A percentile compares a stretch with the other conserved stretches of the same genome.
These are phyloP conservation scores for Holacanthus passer DNA, from an alignment of 2,113 vertebrate genomes.

Conservation along the genomic window DNA sequence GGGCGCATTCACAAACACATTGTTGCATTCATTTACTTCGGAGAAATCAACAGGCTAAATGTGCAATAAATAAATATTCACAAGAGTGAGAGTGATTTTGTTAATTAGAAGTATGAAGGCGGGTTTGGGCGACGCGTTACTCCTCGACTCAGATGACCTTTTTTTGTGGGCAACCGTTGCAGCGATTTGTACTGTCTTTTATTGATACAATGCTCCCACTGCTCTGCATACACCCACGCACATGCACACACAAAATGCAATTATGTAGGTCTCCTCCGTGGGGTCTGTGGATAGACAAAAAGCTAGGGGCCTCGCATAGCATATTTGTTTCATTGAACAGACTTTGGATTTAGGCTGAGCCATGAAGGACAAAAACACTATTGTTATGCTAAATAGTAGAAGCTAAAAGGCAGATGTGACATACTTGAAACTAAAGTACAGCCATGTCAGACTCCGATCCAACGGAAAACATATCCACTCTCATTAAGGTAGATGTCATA, in stretches of 20 bases:
- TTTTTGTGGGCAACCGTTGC: constrained; percentile 19
- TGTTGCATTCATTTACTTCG: constrained; percentile 28
- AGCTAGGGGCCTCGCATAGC: constrained; percentile 3
- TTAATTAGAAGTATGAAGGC: constrained; percentile 8
- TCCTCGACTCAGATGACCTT: constrained; percentile 32
- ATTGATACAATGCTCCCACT: constrained; percentile 24
- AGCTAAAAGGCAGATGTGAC: constrained; percentile 51
- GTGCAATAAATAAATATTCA: constrained; percentile 28
- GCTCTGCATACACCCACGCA: constrained; percentile 53
- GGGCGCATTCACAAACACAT: constrained; percentile 18
- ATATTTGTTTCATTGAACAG: constrained; percentile 45
- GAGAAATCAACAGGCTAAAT: constrained; percentile 16
- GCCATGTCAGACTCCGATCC: constrained; percentile 2
- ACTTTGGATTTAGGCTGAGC: constrained; percentile 58
- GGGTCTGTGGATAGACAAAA: constrained; percentile 38
- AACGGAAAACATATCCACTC: neutral
- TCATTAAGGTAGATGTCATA: neutral
- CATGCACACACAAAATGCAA: constrained; percentile 39
- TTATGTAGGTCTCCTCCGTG: constrained; percentile 52
- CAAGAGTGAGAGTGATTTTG: constrained; percentile 25
- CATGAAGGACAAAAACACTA: constrained; percentile 47
- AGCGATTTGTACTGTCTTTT: constrained; percentile 29
- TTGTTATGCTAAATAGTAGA: constrained; percentile 49
- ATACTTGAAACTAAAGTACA: constrained; percentile 34
- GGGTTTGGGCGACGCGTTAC: constrained; percentile 27